Percentiles rank a stretch among this genome's conserved stretches.
phyloP scores from a whole-genome alignment of 1,140 invertebrate species.

The Nasonia vitripennis region DNA sequence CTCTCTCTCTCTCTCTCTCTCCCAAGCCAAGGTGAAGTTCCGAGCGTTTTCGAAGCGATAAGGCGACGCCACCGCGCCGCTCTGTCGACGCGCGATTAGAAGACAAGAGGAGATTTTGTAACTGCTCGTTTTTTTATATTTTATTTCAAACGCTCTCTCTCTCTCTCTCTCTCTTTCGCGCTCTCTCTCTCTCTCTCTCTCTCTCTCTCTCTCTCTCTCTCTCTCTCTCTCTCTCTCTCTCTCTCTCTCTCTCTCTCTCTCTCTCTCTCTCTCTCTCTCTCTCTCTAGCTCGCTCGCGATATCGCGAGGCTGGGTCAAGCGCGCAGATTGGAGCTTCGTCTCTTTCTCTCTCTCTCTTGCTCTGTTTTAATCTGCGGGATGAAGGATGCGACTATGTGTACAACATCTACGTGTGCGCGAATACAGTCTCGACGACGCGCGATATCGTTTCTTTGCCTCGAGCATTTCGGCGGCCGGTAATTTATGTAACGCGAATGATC shows the following conservation, averaged over 20 bases:
- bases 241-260: not conserved
- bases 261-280: no score
- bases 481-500: not conserved
- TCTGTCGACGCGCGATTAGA: constrained; percentile 42
- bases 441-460: not conserved
- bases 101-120: constrained; percentile 40
- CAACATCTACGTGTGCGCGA: not conserved
- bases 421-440: not conserved
- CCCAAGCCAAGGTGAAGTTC: constrained; percentile 37
- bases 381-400: not conserved
- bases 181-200: not conserved
- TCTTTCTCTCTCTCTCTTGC: not conserved
- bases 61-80: constrained; percentile 22
- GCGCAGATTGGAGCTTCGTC: not conserved
- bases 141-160: not conserved
- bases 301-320: constrained; percentile 14
- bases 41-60: constrained; percentile 46
- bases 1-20: no score
- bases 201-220: no score
- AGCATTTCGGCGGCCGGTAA: not conserved
- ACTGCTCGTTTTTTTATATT: constrained; percentile 9
- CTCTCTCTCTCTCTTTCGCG: not conserved
- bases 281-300: not conserved
- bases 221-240: no score
- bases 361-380: not conserved